Percentiles rank a stretch among this genome's conserved stretches.
phyloP scores from a whole-genome alignment of 2,113 vertebrate species.

The Pollimyrus isidori region DNA sequence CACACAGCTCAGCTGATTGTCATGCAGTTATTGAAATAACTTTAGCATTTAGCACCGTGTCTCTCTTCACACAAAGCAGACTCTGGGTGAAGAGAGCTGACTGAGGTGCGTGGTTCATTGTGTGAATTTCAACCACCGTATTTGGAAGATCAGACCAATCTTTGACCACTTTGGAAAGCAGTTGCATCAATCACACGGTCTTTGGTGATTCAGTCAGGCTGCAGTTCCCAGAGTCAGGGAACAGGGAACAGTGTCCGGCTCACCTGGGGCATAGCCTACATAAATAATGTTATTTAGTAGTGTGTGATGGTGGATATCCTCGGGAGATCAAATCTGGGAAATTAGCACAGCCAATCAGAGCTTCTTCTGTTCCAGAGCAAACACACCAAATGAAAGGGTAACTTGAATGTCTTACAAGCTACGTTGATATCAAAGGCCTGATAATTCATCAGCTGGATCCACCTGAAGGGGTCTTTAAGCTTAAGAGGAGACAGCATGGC shows the following conservation, averaged over 20 bases:
- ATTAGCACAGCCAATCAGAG: constrained; percentile 21
- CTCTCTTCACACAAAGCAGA: constrained; percentile 14
- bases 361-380: neutral
- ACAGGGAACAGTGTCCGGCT: constrained; percentile 25
- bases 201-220: constrained; percentile 62
- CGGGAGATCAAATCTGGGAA: constrained; percentile 14
- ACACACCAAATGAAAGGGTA: neutral
- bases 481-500: neutral
- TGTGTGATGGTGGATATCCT: neutral
- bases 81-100: constrained; percentile 57
- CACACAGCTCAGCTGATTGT: constrained; percentile 13
- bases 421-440: neutral
- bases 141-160: constrained; percentile 56
- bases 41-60: constrained; percentile 40
- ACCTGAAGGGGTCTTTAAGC: neutral
- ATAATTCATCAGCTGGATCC: neutral
- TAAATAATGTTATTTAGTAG: neutral
- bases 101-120: constrained; percentile 51
- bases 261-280: constrained; percentile 2
- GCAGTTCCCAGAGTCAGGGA: constrained; percentile 48
- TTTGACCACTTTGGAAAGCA: constrained; percentile 54
- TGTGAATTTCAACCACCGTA: constrained; percentile 67
- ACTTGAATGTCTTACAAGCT: too few species aligned
- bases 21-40: too few species aligned
- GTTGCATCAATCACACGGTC: constrained; percentile 62